Evolutionary conservation across 2,888 invertebrate genomes (phyloP).

Genomic region (Apodemia zela): DNA sequence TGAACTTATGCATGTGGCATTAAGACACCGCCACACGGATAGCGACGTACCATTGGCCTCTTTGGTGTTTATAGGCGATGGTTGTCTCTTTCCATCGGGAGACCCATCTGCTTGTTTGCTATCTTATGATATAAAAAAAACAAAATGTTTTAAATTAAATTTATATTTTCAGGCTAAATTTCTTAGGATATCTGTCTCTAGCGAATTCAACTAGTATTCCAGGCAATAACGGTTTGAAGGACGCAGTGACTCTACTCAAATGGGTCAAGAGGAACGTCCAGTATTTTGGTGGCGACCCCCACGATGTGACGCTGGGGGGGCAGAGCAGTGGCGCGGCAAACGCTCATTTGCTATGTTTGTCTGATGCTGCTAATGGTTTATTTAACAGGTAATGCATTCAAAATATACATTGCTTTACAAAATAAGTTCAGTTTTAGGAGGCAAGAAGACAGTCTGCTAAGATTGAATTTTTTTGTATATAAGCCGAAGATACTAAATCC

Average conservation of each 20-base stretch:
- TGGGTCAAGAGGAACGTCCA: constrained; percentile 63
- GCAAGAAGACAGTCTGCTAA: no score
- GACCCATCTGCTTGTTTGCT: no score
- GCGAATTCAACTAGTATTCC: constrained; percentile 51
- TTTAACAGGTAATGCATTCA: constrained; percentile 47
- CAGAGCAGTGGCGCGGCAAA: constrained; percentile 63
- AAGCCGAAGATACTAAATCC: no score
- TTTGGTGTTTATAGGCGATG: no score
- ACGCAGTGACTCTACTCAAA: constrained; percentile 57
- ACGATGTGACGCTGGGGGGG: constrained; percentile 61
- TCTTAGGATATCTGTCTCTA: constrained; percentile 68
- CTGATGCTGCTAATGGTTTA: constrained; percentile 52
- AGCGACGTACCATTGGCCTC: no score
- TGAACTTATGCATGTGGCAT: no score
- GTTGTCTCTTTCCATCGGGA: no score
- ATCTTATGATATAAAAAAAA: no score
- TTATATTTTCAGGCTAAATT: constrained; percentile 54
- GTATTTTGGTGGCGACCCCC: constrained; percentile 63
- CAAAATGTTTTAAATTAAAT: not conserved
- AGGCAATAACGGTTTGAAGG: constrained; percentile 69
- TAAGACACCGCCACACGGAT: no score
- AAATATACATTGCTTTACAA: no score
- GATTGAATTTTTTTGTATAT: no score
- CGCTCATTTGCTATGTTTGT: constrained; percentile 56
- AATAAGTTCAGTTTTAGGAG: no score